phyloP scores from a whole-genome alignment of 2,888 invertebrate species.

The Sinopyrophorus schimmeli region DNA sequence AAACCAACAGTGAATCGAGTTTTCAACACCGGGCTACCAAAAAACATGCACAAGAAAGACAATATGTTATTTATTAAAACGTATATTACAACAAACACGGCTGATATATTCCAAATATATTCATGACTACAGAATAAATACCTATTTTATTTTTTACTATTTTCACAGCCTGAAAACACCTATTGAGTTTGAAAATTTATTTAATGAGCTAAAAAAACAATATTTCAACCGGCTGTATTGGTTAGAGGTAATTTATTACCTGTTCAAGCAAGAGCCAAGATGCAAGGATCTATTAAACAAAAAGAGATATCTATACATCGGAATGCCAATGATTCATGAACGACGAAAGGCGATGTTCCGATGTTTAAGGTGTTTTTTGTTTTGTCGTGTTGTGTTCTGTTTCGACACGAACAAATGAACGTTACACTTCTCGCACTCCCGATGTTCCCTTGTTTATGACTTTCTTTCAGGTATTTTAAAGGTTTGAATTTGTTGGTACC shows the following conservation, averaged over 20 bases:
- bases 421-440: slow-evolving; percentile 53
- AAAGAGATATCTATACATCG: slow-evolving; percentile 39
- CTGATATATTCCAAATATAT: slow-evolving; percentile 52
- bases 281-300: slow-evolving; percentile 20
- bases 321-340: slow-evolving; percentile 56
- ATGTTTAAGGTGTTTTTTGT: slow-evolving; percentile 52
- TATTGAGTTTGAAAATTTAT: slow-evolving; percentile 54
- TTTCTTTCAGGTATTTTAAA: slow-evolving; percentile 26
- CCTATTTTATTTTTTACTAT: slow-evolving; percentile 46
- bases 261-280: slow-evolving; percentile 35
- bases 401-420: slow-evolving; percentile 55
- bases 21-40: slow-evolving; percentile 21
- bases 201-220: slow-evolving; percentile 55
- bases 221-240: slow-evolving; percentile 53
- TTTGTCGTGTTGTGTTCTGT: slow-evolving; percentile 51
- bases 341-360: slow-evolving; percentile 55
- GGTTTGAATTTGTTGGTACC: slow-evolving; percentile 31
- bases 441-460: slow-evolving; percentile 49
- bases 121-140: slow-evolving; percentile 50
- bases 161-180: slow-evolving; percentile 51
- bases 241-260: slow-evolving; percentile 52
- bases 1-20: slow-evolving; percentile 8
- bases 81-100: slow-evolving; percentile 51
- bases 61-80: slow-evolving; percentile 45
- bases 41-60: slow-evolving; percentile 20